A percentile compares a stretch with the other conserved stretches of the same genome.
Evolutionary conservation across 2,113 vertebrate species (phyloP).

Genomic region (Psephotus haematonotus): DNA sequence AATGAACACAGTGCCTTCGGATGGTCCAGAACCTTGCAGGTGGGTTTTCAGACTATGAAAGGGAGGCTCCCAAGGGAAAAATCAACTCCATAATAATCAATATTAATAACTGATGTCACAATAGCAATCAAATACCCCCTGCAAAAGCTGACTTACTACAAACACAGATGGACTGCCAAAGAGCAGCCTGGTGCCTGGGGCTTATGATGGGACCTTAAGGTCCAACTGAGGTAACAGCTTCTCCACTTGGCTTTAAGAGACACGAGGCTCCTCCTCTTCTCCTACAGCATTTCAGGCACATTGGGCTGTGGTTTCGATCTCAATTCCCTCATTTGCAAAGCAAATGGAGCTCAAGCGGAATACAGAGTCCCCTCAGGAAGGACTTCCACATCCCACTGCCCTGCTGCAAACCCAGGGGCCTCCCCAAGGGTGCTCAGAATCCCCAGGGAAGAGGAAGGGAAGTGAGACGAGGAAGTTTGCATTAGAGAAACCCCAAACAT

Average conservation of each 20-base stretch:
- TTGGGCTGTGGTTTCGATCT: background rate
- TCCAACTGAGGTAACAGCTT: background rate
- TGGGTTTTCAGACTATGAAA: background rate
- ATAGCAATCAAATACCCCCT: background rate
- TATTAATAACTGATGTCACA: background rate
- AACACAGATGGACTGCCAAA: accelerated
- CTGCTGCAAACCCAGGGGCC: background rate
- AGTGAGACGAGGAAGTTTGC: background rate
- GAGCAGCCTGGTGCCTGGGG: background rate
- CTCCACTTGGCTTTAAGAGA: background rate
- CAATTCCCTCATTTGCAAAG: background rate
- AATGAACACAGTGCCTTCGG: background rate
- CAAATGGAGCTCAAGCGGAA: background rate
- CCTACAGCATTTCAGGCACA: background rate
- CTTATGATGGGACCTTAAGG: background rate
- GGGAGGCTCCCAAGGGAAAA: background rate
- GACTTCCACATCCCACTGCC: background rate
- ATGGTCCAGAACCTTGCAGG: background rate
- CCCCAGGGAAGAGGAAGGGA: background rate
- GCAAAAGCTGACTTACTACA: background rate
- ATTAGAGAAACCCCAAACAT: background rate
- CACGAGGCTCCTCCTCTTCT: background rate
- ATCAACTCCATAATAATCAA: background rate
- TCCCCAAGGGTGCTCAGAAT: background rate
- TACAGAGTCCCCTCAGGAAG: accelerated